Percentiles rank a stretch among this genome's conserved stretches.
Evolutionary conservation across 2,888 invertebrate genomes (phyloP).

Genomic region (Terebella lapidaria): DNA sequence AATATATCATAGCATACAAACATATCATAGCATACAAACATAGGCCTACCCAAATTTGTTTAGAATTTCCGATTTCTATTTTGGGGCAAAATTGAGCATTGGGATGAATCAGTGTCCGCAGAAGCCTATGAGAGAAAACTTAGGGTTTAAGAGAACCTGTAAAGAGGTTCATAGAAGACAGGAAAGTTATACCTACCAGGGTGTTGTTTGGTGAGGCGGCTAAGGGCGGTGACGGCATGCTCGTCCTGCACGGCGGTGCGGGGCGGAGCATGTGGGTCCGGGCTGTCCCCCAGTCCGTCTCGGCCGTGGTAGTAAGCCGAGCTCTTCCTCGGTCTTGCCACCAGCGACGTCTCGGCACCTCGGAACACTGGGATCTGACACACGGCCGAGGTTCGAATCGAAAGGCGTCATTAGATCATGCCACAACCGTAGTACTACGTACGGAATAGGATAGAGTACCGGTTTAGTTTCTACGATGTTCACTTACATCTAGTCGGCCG

Average conservation of each 20-base stretch:
- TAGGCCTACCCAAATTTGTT: no score
- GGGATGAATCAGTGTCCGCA: no score
- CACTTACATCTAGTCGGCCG: not conserved
- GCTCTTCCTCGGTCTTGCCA: not conserved
- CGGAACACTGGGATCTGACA: not conserved
- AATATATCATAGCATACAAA: no score
- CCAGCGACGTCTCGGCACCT: not conserved
- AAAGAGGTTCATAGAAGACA: no score
- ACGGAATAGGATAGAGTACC: not conserved
- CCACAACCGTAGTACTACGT: no score
- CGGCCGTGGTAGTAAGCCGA: not conserved
- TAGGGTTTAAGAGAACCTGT: no score
- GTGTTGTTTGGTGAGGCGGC: not conserved
- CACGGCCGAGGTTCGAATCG: no score
- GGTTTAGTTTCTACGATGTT: not conserved
- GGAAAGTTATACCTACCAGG: not conserved
- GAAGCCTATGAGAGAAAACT: no score
- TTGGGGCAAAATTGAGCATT: no score
- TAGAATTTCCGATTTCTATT: no score
- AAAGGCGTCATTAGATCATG: no score
- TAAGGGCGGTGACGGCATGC: not conserved
- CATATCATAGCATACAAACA: no score
- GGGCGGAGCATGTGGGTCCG: not conserved
- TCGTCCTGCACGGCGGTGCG: not conserved
- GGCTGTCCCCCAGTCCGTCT: not conserved